Evolutionary conservation across 2,113 vertebrate genomes (phyloP).

Genomic region (Perca fluviatilis): DNA sequence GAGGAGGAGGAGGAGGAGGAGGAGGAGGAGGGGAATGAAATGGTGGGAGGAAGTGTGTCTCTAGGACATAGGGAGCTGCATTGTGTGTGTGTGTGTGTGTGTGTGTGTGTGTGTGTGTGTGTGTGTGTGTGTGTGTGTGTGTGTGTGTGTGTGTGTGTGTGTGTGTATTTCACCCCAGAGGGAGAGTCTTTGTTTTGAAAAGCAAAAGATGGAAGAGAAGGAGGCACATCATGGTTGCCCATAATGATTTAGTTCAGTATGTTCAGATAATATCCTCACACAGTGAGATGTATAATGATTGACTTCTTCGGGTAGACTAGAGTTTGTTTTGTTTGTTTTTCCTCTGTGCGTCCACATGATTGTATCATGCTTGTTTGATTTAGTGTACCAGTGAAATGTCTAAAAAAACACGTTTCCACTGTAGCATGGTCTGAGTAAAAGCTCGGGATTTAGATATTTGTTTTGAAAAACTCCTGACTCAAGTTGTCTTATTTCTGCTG

Average conservation of each 20-base stretch:
- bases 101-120: constrained; percentile 14
- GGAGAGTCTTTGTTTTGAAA: constrained; percentile 56
- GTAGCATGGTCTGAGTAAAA: not conserved
- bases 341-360: not conserved
- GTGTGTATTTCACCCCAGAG: constrained; percentile 52
- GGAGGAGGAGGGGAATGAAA: constrained; percentile 11
- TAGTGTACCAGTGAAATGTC: constrained; percentile 21
- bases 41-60: constrained; percentile 58
- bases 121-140: constrained; percentile 28
- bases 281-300: constrained; percentile 52
- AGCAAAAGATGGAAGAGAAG: constrained; percentile 41
- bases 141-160: constrained; percentile 23
- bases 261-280: constrained; percentile 63
- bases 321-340: constrained; percentile 7
- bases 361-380: constrained; percentile 20
- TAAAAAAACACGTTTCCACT: not conserved
- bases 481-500: constrained; percentile 56
- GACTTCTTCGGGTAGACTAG: constrained; percentile 29
- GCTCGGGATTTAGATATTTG: constrained; percentile 43
- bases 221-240: constrained; percentile 49
- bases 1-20: not conserved
- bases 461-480: constrained; percentile 54
- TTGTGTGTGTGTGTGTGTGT: constrained; percentile 12
- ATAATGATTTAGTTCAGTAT: constrained; percentile 70
- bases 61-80: constrained; percentile 36